Evolutionary conservation across 1,140 invertebrate species (phyloP).

Genomic region (Leptopilina boulardi): DNA sequence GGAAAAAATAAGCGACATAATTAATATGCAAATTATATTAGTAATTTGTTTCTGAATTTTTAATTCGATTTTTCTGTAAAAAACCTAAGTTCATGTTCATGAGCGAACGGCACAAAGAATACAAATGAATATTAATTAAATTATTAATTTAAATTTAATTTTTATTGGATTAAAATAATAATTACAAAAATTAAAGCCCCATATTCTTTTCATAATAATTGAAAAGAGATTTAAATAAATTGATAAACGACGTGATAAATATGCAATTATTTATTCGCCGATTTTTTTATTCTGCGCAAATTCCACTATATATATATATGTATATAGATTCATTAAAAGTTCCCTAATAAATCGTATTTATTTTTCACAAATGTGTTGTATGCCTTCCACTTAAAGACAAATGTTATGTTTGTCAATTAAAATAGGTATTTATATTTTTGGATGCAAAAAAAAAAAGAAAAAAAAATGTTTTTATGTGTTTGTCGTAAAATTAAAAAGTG

Average conservation of each 20-base stretch:
- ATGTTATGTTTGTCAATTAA: not conserved
- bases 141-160: no score
- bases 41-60: no score
- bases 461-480: not conserved
- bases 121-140: no score
- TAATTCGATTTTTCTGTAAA: no score
- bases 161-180: no score
- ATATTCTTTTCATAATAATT: not conserved
- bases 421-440: not conserved
- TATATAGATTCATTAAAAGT: not conserved
- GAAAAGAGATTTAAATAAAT: conserved; percentile 38
- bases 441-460: not conserved
- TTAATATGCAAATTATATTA: no score
- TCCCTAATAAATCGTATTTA: not conserved
- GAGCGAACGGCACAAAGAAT: no score
- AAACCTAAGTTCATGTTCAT: no score
- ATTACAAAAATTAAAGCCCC: no score
- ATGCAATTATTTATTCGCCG: not conserved
- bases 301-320: not conserved
- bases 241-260: conserved; percentile 29
- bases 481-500: not conserved
- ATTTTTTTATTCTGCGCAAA: not conserved
- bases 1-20: no score
- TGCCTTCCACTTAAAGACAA: not conserved
- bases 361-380: conserved; percentile 5